phyloP scores from a whole-genome alignment of 2,797 vertebrate genomes.

The Threskiornis aethiopicus region DNA sequence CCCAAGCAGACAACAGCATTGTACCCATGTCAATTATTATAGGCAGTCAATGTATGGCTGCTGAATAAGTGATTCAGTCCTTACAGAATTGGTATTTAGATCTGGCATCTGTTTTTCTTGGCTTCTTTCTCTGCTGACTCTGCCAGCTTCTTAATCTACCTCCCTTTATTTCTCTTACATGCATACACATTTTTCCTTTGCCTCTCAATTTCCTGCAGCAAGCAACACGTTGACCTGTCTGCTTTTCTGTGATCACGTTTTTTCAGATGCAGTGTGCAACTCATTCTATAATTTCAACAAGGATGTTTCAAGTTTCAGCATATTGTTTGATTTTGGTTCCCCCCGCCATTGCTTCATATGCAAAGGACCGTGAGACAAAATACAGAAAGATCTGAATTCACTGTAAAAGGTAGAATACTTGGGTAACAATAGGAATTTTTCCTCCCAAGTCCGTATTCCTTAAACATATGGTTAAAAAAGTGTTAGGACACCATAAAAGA shows the following conservation, averaged over 20 bases:
- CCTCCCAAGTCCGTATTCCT: neutral
- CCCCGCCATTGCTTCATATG: neutral
- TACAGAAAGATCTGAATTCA: neutral
- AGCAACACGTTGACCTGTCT: neutral
- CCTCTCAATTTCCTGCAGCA: neutral
- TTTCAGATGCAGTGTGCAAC: neutral
- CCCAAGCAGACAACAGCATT: constrained; percentile 21
- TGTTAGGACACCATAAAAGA: neutral
- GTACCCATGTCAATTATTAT: constrained; percentile 20
- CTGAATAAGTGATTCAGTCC: constrained; percentile 46
- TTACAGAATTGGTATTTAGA: constrained; percentile 36
- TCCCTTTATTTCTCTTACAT: neutral
- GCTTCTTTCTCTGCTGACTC: constrained; percentile 28
- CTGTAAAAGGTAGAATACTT: neutral
- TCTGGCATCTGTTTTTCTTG: constrained; percentile 51
- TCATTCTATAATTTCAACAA: neutral
- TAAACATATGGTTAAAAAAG: neutral
- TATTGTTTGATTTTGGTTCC: neutral
- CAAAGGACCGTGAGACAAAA: neutral
- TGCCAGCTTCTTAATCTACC: constrained; percentile 23
- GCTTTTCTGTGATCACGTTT: neutral
- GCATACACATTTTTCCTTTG: neutral
- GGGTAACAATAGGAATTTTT: neutral
- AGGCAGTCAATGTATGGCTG: constrained; percentile 31
- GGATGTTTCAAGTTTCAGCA: neutral